These are phyloP conservation scores for Patiria pectinifera DNA, from an alignment of 53 echinoderm and acorn worm species.

Conservation along the genomic window DNA sequence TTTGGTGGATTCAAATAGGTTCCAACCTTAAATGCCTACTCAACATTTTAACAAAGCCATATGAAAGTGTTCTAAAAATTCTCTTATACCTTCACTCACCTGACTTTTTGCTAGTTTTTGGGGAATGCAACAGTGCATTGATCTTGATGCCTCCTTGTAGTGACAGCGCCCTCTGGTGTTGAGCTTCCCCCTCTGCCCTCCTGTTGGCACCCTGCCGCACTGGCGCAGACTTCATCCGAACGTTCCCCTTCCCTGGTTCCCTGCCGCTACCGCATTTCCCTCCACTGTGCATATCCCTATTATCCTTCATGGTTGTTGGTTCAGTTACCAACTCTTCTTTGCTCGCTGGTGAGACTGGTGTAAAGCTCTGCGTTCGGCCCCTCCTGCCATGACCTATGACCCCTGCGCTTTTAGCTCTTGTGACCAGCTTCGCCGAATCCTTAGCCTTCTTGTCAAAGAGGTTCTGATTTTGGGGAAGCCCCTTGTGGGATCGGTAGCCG, in stretches of 20 bases:
- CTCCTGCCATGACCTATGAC: neutral
- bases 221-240: conserved; percentile 45
- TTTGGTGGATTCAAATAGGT: too few species aligned
- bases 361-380: conserved; percentile 48
- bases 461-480: conserved; percentile 10
- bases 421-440: neutral
- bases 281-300: neutral
- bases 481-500: conserved; percentile 72
- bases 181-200: conserved; percentile 2
- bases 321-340: neutral
- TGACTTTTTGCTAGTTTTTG: conserved; percentile 13
- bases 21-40: too few species aligned
- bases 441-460: neutral
- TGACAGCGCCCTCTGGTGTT: conserved; percentile 45
- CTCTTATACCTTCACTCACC: neutral
- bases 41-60: too few species aligned
- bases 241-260: conserved; percentile 20
- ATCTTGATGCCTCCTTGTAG: conserved; percentile 41
- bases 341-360: neutral
- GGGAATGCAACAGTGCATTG: conserved; percentile 8
- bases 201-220: neutral
- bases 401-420: conserved; percentile 25
- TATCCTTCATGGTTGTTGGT: neutral
- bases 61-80: too few species aligned
- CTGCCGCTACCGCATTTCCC: neutral